Percentiles rank a stretch among this genome's conserved stretches.
Conservation (phyloP, 2,113 vertebrate species). For the Xenopus tropicalis region UCB_Xtro_10.0 CM004450.2:144284001-144284500, state of each 20-base stretch:
- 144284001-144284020: rapidly evolving
- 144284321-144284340: slow-evolving; percentile 95
- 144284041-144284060: rapidly evolving
- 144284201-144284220: rapidly evolving
- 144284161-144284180: too few relatives aligned
- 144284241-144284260: neutral
- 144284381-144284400: neutral
- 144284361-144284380: neutral
- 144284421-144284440: slow-evolving; percentile 86
- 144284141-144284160: too few relatives aligned
- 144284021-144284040: neutral
- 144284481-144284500: slow-evolving; percentile 92
- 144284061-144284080: too few relatives aligned
- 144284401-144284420: neutral
- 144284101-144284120: too few relatives aligned
- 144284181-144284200: too few relatives aligned
- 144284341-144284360: slow-evolving; percentile 61
- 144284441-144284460: slow-evolving; percentile 98
- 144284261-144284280: slow-evolving; percentile 65
- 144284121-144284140: rapidly evolving
- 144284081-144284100: rapidly evolving
- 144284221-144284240: too few relatives aligned
- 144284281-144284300: slow-evolving; percentile 89
- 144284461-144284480: slow-evolving; percentile 97
- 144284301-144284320: slow-evolving; percentile 95